These are phyloP conservation scores for Neolamprologus variostigma DNA, from an alignment of 2,113 vertebrate genomes.

Conservation along the genomic window DNA sequence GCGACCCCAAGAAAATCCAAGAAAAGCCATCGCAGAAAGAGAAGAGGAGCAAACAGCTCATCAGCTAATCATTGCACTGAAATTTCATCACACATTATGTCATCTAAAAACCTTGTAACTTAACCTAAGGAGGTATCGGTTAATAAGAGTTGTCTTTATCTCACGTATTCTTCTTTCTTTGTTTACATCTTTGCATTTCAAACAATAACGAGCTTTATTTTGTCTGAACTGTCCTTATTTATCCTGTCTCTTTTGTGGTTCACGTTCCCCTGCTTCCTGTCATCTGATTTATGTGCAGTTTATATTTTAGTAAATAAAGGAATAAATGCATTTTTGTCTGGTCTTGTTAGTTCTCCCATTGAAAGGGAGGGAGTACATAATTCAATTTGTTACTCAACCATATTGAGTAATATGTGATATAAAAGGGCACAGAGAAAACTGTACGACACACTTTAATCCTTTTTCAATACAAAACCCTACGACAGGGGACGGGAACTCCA, in stretches of 20 bases:
- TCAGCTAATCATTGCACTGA: neutral
- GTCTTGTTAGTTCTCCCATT: neutral
- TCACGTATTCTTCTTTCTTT: neutral
- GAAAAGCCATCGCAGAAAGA: conserved; percentile 65
- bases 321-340: neutral
- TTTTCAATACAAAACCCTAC: neutral
- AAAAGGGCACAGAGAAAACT: neutral
- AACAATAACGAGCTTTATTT: neutral
- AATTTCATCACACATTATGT: neutral
- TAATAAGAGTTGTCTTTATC: neutral
- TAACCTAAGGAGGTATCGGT: neutral
- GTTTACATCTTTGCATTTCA: neutral
- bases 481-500: neutral
- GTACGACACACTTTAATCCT: neutral
- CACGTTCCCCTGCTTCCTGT: neutral
- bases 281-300: neutral
- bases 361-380: neutral
- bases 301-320: conserved; percentile 43
- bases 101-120: neutral
- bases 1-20: conserved; percentile 14
- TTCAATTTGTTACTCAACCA: neutral
- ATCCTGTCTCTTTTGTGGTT: neutral
- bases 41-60: conserved; percentile 34
- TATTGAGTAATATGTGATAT: neutral
- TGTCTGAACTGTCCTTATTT: neutral